Percentiles rank a stretch among this genome's conserved stretches.
phyloP scores from a whole-genome alignment of 2,113 vertebrate species.

The Urocynchramus pylzowi region DNA sequence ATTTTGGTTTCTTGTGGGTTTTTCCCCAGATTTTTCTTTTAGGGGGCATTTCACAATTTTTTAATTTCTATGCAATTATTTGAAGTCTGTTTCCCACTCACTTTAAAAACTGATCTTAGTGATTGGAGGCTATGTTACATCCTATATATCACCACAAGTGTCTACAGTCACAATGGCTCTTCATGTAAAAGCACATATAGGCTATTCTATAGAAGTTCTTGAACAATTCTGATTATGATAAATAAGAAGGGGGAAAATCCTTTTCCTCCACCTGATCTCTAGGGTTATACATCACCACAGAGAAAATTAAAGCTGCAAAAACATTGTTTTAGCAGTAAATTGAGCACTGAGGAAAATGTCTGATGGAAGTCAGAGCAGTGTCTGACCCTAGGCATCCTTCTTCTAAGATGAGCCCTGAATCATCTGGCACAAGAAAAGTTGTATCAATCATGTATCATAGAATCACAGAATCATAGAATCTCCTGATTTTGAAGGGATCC shows the following conservation, averaged over 20 bases:
- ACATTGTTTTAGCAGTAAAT: not conserved
- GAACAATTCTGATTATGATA: not conserved
- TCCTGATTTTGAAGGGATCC: not conserved
- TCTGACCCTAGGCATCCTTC: not conserved
- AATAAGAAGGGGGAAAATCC: not conserved
- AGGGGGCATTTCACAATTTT: not conserved
- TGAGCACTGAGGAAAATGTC: not conserved
- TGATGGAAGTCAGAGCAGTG: not conserved
- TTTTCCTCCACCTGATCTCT: not conserved
- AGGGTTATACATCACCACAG: not conserved
- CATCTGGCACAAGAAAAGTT: not conserved
- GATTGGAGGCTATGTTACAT: not conserved
- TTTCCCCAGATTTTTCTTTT: not conserved
- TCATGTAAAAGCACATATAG: not conserved
- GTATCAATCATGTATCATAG: not conserved
- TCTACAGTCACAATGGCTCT: not conserved
- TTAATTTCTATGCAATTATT: not conserved
- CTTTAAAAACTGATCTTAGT: not conserved
- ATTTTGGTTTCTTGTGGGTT: rapidly evolving
- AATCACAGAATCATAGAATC: not conserved
- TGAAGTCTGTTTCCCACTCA: not conserved
- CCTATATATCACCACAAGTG: not conserved
- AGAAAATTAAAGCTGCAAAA: not conserved
- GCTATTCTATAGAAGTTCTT: not conserved
- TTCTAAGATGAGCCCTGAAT: not conserved